Conservation (phyloP, 2,797 vertebrate species). For the Pangasius sanitwongsei region DNA sequence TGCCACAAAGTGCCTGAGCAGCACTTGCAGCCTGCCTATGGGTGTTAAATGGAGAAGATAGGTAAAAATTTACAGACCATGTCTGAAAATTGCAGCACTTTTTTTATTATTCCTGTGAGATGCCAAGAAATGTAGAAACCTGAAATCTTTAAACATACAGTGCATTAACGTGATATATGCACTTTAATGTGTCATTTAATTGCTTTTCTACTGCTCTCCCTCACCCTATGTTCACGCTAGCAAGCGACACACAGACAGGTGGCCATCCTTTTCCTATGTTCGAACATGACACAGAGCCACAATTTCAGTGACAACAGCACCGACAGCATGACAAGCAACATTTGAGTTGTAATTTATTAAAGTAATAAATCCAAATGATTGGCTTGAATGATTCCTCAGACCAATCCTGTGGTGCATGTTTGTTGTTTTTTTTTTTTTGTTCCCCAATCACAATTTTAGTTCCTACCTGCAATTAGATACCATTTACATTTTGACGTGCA, state of each 20-base stretch:
- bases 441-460: not conserved
- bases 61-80: slow-evolving; percentile 23
- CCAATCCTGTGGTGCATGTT: too few species aligned
- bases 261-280: slow-evolving; percentile 3
- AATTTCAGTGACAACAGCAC: not conserved
- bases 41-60: slow-evolving; percentile 24
- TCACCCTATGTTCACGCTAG: slow-evolving; percentile 22
- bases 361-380: not conserved
- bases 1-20: slow-evolving; percentile 34
- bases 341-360: not conserved
- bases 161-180: slow-evolving; percentile 67
- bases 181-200: slow-evolving; percentile 66
- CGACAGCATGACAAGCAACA: not conserved
- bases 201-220: slow-evolving; percentile 70
- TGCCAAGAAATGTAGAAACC: slow-evolving; percentile 47
- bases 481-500: not conserved
- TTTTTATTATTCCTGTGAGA: not conserved
- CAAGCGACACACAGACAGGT: not conserved
- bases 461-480: not conserved
- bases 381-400: not conserved
- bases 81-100: not conserved
- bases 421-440: not conserved
- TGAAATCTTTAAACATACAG: slow-evolving; percentile 62
- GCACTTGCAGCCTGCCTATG: slow-evolving; percentile 27
- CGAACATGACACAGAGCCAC: not conserved